Evolutionary conservation across 2,113 vertebrate genomes (phyloP).

Genomic region (Suncus etruscus): DNA sequence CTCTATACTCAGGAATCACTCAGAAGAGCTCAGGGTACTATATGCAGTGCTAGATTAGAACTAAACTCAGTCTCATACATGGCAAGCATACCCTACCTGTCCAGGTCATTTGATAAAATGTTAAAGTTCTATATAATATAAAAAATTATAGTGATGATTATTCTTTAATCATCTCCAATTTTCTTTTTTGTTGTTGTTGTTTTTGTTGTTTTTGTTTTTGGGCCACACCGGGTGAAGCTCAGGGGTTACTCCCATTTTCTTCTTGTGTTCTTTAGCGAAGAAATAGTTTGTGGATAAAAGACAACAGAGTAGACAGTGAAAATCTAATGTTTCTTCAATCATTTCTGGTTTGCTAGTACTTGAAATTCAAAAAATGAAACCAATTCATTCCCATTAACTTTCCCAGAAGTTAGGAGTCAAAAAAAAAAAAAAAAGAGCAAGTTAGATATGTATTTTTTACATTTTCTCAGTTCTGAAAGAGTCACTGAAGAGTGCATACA

Average conservation of each 20-base stretch:
- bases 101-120: constrained; percentile 26
- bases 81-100: too few relatives aligned
- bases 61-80: too few relatives aligned
- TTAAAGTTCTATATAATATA: constrained; percentile 43
- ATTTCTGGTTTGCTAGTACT: constrained; percentile 44
- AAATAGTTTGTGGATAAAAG: constrained; percentile 45
- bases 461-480: constrained; percentile 53
- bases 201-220: too few relatives aligned
- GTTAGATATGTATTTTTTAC: not conserved
- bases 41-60: too few relatives aligned
- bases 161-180: constrained; percentile 48
- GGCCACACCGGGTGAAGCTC: too few relatives aligned
- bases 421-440: constrained; percentile 71
- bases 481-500: constrained; percentile 11
- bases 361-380: constrained; percentile 77
- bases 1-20: too few relatives aligned
- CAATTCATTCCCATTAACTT: constrained; percentile 74
- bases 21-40: too few relatives aligned
- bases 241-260: constrained; percentile 52
- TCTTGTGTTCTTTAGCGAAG: constrained; percentile 40
- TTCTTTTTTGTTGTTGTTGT: too few relatives aligned
- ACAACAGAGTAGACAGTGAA: constrained; percentile 41
- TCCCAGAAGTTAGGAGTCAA: constrained; percentile 68
- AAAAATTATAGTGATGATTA: constrained; percentile 60
- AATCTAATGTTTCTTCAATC: constrained; percentile 58